Conservation (phyloP, 2,113 vertebrate genomes). For the Colistium nudipinnis region DNA sequence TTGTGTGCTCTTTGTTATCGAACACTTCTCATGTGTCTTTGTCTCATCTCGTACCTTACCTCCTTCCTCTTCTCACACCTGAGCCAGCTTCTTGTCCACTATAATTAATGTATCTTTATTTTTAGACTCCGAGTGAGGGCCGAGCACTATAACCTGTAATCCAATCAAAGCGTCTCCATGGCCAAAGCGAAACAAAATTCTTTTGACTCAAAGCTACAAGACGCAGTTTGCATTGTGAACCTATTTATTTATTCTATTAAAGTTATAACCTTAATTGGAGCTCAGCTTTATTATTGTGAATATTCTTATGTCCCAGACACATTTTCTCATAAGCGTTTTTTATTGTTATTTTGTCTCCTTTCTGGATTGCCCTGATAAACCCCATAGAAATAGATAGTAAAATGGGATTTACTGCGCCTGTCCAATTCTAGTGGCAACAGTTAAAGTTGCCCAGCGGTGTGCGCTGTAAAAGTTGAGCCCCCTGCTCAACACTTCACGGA, state of each 20-base stretch:
- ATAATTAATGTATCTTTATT: background rate
- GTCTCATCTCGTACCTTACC: background rate
- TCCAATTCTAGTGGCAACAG: constrained; percentile 15
- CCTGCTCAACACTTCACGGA: constrained; percentile 40
- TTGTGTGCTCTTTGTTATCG: too few relatives aligned
- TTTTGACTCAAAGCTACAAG: background rate
- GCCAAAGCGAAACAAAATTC: too few relatives aligned
- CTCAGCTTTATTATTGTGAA: background rate
- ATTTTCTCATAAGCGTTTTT: background rate
- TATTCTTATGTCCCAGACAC: background rate
- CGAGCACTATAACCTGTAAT: background rate
- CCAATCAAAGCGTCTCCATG: too few relatives aligned
- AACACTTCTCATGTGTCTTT: background rate
- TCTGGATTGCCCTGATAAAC: background rate
- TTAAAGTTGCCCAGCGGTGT: constrained; percentile 35
- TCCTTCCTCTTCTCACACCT: background rate
- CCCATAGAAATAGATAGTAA: too few relatives aligned
- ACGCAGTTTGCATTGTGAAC: background rate
- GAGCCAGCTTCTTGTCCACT: background rate
- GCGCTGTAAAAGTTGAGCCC: constrained; percentile 22
- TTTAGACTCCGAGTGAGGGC: background rate
- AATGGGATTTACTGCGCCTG: constrained; percentile 12
- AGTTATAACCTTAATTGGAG: too few relatives aligned
- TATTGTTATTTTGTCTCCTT: background rate
- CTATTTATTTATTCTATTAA: background rate